These are phyloP conservation scores for Drosophila parvula DNA, from an alignment of 1,140 invertebrate species.

Conservation along the genomic window DNA sequence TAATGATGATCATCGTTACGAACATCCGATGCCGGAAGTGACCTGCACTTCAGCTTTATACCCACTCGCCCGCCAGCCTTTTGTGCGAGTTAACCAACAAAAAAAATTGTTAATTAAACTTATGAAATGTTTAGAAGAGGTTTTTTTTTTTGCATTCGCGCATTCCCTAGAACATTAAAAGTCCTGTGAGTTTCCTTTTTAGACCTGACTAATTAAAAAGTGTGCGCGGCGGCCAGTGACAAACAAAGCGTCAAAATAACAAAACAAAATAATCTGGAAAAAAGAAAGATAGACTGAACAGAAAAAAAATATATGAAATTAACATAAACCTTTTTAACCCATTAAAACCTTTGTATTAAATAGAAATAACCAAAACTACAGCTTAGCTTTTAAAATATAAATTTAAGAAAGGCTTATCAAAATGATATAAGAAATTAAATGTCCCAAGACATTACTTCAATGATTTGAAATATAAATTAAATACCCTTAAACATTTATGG, in stretches of 20 bases:
- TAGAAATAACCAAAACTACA: no score
- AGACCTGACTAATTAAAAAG: slow-evolving; percentile 70
- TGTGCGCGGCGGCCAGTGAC: slow-evolving; percentile 30
- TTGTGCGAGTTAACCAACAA: slow-evolving; percentile 37
- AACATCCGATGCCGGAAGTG: slow-evolving; percentile 69
- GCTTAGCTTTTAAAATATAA: no score
- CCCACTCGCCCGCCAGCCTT: slow-evolving; percentile 21
- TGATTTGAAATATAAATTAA: no score
- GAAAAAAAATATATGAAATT: background rate
- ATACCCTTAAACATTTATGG: no score
- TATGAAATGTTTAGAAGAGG: slow-evolving; percentile 68
- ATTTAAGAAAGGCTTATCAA: no score
- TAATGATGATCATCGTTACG: slow-evolving; percentile 32
- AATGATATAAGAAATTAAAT: no score
- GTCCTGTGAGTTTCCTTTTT: slow-evolving; percentile 43
- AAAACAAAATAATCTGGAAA: slow-evolving; percentile 45
- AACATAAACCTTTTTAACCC: background rate
- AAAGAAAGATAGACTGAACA: slow-evolving; percentile 12
- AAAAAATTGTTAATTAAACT: slow-evolving; percentile 73
- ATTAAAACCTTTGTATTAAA: background rate
- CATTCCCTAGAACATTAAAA: slow-evolving; percentile 27
- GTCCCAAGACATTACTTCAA: no score
- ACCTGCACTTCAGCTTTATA: slow-evolving; percentile 65
- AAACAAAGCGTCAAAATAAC: slow-evolving; percentile 53
- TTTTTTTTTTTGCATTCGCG: background rate